Conservation (phyloP, 2,113 vertebrate species). For the Plotosus lineatus region DNA sequence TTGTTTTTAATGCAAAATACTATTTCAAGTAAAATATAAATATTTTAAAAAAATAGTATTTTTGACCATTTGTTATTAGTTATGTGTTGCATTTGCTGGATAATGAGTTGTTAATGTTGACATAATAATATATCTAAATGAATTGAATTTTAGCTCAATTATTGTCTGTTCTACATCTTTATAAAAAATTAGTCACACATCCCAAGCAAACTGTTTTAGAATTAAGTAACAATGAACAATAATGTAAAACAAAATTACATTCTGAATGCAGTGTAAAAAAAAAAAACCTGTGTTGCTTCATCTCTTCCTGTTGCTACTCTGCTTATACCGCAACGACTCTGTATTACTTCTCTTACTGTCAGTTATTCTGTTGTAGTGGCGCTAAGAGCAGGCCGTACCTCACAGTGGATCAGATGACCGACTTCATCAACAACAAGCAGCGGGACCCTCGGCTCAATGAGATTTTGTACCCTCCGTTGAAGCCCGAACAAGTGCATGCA, state of each 20-base stretch:
- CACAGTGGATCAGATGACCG: slow-evolving; percentile 93
- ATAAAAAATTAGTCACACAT: not conserved
- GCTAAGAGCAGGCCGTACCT: slow-evolving; percentile 91
- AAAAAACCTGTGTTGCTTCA: slow-evolving; percentile 37
- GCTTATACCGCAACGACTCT: not conserved
- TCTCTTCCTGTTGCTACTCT: not conserved
- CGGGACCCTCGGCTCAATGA: slow-evolving; percentile 94
- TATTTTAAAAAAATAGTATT: too few relatives aligned
- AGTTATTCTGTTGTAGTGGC: slow-evolving; percentile 72
- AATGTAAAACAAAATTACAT: not conserved
- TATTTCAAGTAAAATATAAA: too few relatives aligned
- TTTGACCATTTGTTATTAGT: not conserved
- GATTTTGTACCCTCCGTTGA: slow-evolving; percentile 95
- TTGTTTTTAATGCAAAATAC: too few relatives aligned
- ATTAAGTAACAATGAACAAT: not conserved
- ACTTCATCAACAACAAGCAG: slow-evolving; percentile 93
- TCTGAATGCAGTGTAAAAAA: not conserved
- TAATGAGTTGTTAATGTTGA: not conserved
- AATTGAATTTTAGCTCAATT: not conserved
- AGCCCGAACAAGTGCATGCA: slow-evolving; percentile 92
- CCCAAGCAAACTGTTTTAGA: not conserved
- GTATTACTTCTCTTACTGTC: slow-evolving; percentile 6
- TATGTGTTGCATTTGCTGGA: not conserved
- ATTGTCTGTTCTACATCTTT: not conserved
- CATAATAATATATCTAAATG: not conserved